Base-by-base conservation (phyloP, 2,797 vertebrate species). In the Remorina albescens region DNA sequence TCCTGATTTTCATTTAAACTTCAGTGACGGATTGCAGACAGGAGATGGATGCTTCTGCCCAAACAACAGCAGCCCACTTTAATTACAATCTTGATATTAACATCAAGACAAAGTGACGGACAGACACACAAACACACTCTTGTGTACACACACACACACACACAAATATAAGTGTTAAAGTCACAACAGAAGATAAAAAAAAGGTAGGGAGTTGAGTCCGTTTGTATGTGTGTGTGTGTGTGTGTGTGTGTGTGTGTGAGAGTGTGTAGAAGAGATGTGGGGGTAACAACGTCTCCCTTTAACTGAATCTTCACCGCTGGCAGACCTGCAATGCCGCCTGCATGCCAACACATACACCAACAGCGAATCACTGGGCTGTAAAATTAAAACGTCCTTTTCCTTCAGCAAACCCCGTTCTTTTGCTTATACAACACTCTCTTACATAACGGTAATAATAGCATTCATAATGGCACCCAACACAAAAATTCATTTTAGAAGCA, bases 311-410 rank as follows among this genome's bases (percentile, higher is more conserved):
- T 83, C 66, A 80, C 56, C 32, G 53, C 76, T 81, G 83, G 79
- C 50, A n/a, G 83, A 87, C 83, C 82, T 80, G 68, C 44, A 47
- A 84, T 41, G 75, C 74, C 39, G 64, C 78, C 74, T 59, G 78
- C 86, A 86, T 84, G 69, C 82, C 44, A 78, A 85, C 82, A 75
- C 88, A 78, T 79, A 83, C 88, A 78, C 87, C 78, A 63, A 86
- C 91, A 89, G 89, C 59, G 84, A 92, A 83, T 80, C 92, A 94
- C 81, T 93, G 91, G 92, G 80, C 91, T 95, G 94, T 94, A 93
- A 95, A 95, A 95, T 95, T 94, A 93, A 93, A 94, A 94, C 68
- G 86, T 90, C 80, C 78, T 54, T 79, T 92, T 88, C 80, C 80
- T 83, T 87, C 83, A 82, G 86, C 83, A 85, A 83, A 90, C 89